Evolutionary conservation across 2,113 vertebrate genomes (phyloP).

Genomic region (Phalacrocorax brasilianus): DNA sequence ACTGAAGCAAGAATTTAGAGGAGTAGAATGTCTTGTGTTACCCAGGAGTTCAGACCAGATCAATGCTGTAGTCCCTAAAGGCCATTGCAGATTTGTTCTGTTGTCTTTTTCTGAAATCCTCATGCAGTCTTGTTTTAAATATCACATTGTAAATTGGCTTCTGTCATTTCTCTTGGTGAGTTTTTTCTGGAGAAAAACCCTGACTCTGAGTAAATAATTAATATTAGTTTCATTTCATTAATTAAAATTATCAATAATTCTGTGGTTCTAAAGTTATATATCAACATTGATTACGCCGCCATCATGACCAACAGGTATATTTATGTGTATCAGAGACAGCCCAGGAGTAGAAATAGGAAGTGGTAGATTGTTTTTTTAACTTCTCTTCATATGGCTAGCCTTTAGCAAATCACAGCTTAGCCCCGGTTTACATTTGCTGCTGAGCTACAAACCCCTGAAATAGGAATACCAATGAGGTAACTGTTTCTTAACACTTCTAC

Average conservation of each 20-base stretch:
- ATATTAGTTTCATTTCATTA: background rate
- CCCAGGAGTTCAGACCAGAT: background rate
- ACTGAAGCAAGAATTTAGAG: background rate
- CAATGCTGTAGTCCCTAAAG: background rate
- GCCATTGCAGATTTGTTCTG: background rate
- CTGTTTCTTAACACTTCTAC: background rate
- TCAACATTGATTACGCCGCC: background rate
- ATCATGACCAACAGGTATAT: background rate
- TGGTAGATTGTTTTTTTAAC: background rate
- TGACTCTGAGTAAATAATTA: background rate
- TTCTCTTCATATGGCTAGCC: background rate
- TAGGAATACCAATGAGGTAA: background rate
- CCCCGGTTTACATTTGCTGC: background rate
- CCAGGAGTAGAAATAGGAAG: background rate
- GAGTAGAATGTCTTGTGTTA: background rate
- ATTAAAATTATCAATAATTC: background rate
- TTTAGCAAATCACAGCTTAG: background rate
- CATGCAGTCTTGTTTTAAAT: background rate
- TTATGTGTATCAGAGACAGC: background rate
- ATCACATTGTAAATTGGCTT: background rate
- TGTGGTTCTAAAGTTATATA: background rate
- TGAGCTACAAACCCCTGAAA: background rate
- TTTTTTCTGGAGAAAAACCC: background rate
- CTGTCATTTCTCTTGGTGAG: background rate
- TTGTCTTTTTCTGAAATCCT: background rate